Percentiles rank a stretch among this genome's conserved stretches.
These are phyloP conservation scores for Numida meleagris DNA, from an alignment of 2,113 vertebrate species.

Conservation along the genomic window DNA sequence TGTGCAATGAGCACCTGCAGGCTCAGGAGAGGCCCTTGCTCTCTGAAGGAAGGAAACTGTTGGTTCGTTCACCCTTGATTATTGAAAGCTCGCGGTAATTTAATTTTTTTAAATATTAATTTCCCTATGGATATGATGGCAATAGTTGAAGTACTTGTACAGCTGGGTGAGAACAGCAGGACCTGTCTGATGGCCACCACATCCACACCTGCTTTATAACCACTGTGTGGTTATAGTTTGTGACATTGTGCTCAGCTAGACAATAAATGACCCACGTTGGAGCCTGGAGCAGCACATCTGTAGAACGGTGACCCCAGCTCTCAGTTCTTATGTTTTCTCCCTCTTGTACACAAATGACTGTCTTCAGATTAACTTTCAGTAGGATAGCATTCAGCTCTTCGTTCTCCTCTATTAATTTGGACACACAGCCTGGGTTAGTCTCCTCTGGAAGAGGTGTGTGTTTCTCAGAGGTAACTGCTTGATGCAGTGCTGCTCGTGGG, in stretches of 20 bases:
- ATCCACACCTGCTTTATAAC: not conserved
- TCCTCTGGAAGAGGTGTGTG: not conserved
- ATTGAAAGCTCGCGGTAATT: fast-evolving
- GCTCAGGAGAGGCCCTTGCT: not conserved
- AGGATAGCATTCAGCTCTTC: not conserved
- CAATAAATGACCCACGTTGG: fast-evolving
- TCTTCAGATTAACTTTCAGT: not conserved
- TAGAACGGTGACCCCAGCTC: not conserved
- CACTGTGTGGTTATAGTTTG: not conserved
- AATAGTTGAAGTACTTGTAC: not conserved
- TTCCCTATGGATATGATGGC: no score
- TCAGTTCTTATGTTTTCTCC: not conserved
- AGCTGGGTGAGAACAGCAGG: fast-evolving
- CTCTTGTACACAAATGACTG: not conserved
- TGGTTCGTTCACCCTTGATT: not conserved
- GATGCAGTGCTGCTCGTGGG: not conserved
- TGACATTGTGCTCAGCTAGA: not conserved
- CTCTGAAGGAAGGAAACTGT: not conserved
- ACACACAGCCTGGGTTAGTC: not conserved
- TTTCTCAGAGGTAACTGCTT: not conserved
- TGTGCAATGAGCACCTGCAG: no score
- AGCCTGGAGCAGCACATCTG: not conserved
- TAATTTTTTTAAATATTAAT: no score
- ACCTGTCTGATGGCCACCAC: not conserved
- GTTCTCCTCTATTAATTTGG: not conserved